A percentile compares a stretch with the other conserved stretches of the same genome.
These are phyloP conservation scores for Camponotus vicinus DNA, from an alignment of 1,140 invertebrate species.

Conservation along the genomic window DNA sequence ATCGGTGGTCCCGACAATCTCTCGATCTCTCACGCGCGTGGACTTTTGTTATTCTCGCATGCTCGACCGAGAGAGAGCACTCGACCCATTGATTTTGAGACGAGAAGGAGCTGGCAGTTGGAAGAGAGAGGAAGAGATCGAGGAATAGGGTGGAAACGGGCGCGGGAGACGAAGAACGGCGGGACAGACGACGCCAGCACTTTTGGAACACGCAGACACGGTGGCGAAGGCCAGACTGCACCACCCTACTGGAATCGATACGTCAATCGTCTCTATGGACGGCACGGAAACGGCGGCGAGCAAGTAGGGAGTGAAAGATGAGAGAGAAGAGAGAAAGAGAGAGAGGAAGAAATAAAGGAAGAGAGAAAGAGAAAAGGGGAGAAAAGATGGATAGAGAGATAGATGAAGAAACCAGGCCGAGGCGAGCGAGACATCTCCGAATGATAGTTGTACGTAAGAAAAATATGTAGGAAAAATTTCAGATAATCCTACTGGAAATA, in stretches of 20 bases:
- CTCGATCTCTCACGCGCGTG: background rate
- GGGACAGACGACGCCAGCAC: conserved; percentile 75
- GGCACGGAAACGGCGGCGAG: conserved; percentile 70
- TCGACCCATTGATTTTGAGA: conserved; percentile 58
- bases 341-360: background rate
- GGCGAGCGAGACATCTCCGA: background rate
- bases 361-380: background rate
- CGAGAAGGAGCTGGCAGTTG: conserved; percentile 8
- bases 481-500: conserved; percentile 18
- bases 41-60: conserved; percentile 14
- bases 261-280: conserved; percentile 77
- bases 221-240: conserved; percentile 78
- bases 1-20: background rate
- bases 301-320: conserved; percentile 59
- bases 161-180: conserved; percentile 54
- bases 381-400: background rate
- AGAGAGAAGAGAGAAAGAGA: conserved; percentile 19
- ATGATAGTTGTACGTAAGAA: background rate
- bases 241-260: conserved; percentile 81
- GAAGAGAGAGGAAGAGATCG: background rate
- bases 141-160: conserved; percentile 9
- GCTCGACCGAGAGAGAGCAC: conserved; percentile 40
- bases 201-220: conserved; percentile 78
- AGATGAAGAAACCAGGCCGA: background rate
- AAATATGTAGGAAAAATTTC: conserved; percentile 34